phyloP scores from a whole-genome alignment of 1,140 invertebrate genomes.

The Harlomillsia oculata region DNA sequence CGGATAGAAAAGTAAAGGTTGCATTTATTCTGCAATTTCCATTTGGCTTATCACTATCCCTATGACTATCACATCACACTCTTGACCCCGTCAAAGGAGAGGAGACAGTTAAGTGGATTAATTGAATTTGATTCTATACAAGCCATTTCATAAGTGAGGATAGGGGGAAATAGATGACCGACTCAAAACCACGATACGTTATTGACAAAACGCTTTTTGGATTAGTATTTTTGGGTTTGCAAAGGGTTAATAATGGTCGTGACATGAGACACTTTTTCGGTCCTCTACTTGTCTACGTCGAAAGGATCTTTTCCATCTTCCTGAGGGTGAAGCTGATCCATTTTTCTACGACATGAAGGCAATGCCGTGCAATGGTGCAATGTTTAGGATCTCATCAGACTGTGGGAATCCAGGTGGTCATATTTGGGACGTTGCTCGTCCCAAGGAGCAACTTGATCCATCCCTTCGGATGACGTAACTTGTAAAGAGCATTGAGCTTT shows the following conservation, averaged over 20 bases:
- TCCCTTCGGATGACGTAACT: neutral
- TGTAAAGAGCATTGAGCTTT: neutral
- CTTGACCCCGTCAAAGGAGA: too few species aligned
- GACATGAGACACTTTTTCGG: neutral
- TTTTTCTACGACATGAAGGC: too few species aligned
- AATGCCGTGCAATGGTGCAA: neutral
- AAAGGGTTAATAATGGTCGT: neutral
- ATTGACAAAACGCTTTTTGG: too few species aligned
- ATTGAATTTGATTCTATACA: too few species aligned
- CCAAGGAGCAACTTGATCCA: neutral
- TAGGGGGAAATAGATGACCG: too few species aligned
- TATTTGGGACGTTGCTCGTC: neutral
- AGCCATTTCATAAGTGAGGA: too few species aligned
- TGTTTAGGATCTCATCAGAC: conserved; percentile 16
- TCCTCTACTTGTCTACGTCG: neutral
- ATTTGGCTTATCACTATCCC: too few species aligned
- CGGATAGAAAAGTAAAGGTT: too few species aligned
- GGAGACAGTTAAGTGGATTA: too few species aligned
- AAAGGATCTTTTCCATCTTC: conserved; percentile 3
- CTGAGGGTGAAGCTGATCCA: neutral
- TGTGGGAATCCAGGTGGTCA: conserved; percentile 20
- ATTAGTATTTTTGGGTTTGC: neutral
- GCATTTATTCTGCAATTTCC: too few species aligned
- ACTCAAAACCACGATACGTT: too few species aligned
- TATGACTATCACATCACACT: too few species aligned